Conservation (phyloP, 2,797 vertebrate genomes). For the Botia almorhae region DNA sequence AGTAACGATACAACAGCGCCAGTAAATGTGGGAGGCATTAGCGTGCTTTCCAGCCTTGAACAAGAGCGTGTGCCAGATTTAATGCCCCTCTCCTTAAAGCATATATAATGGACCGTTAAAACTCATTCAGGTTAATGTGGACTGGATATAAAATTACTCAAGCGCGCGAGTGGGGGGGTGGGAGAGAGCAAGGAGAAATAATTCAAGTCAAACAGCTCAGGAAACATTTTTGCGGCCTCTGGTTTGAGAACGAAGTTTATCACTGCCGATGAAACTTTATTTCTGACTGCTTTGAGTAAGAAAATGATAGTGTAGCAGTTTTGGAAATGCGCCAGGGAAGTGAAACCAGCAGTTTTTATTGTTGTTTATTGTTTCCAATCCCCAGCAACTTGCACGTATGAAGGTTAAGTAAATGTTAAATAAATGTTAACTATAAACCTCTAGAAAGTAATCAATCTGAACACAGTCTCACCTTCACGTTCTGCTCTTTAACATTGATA, state of each 20-base stretch:
- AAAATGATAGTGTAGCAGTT: constrained; percentile 45
- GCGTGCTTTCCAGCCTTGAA: constrained; percentile 42
- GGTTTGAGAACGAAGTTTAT: constrained; percentile 44
- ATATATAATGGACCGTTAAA: constrained; percentile 37
- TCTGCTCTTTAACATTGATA: constrained; percentile 97
- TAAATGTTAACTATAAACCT: constrained; percentile 51
- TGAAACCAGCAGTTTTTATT: constrained; percentile 55
- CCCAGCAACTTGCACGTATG: constrained; percentile 54
- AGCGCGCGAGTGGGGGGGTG: too few species aligned
- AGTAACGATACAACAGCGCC: constrained; percentile 47
- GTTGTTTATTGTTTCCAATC: constrained; percentile 24
- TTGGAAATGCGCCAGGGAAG: constrained; percentile 28
- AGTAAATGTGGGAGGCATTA: constrained; percentile 62
- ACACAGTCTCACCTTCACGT: constrained; percentile 79
- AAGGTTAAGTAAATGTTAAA: constrained; percentile 54
- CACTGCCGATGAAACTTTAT: constrained; percentile 34
- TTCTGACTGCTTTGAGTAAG: constrained; percentile 16
- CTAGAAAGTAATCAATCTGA: constrained; percentile 5
- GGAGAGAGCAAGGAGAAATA: constrained; percentile 38
- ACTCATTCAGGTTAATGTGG: constrained; percentile 45
- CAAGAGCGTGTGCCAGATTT: constrained; percentile 43
- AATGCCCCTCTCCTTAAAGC: constrained; percentile 42
- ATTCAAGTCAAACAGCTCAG: constrained; percentile 18
- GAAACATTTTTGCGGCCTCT: neutral
- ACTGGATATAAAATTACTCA: too few species aligned